These are phyloP conservation scores for Macrophya alboannulata DNA, from an alignment of 2,888 invertebrate genomes.

Conservation along the genomic window DNA sequence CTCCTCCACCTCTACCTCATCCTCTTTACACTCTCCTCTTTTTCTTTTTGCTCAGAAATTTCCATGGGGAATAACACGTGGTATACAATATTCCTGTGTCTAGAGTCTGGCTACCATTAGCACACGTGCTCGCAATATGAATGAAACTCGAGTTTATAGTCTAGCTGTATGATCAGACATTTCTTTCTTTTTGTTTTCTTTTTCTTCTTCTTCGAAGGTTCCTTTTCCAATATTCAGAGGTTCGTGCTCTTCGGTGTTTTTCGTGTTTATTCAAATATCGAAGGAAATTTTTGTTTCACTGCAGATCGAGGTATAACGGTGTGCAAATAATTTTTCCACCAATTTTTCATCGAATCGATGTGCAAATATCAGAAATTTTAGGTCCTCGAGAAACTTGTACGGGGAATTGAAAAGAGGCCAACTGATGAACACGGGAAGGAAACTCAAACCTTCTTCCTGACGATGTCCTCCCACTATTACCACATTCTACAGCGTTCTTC, in stretches of 20 bases:
- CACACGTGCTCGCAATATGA: slow-evolving; percentile 52
- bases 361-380: too few relatives aligned
- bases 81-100: neutral
- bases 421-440: neutral
- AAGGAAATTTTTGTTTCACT: neutral
- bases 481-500: slow-evolving; percentile 26
- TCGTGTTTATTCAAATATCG: neutral
- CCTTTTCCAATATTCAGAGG: neutral
- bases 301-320: too few relatives aligned
- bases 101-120: slow-evolving; percentile 28
- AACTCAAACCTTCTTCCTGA: slow-evolving; percentile 48
- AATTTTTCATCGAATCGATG: too few relatives aligned
- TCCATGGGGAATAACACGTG: slow-evolving; percentile 35
- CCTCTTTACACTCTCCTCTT: neutral
- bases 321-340: too few relatives aligned
- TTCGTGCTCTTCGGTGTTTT: too few relatives aligned
- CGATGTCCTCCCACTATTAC: slow-evolving; percentile 59
- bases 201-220: neutral
- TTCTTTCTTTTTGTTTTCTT: neutral
- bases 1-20: neutral
- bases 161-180: neutral
- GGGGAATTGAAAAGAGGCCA: neutral
- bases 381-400: too few relatives aligned
- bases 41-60: neutral
- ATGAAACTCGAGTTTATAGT: slow-evolving; percentile 7